phyloP scores from a whole-genome alignment of 64 coral and sea anemone species.

The Actinia tenebrosa region DNA sequence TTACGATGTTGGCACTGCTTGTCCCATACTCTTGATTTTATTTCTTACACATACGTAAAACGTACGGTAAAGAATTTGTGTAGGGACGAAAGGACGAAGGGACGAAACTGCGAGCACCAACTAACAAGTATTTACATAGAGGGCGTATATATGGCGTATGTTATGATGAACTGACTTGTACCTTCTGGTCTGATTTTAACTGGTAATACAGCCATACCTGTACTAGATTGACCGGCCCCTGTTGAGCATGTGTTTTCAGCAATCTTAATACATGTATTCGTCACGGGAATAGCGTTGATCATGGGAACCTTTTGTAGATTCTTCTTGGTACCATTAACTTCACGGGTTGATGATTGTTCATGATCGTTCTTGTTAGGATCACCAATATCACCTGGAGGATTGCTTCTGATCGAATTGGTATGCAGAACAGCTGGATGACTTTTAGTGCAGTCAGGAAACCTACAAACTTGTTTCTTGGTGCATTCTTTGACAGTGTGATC shows the following conservation, averaged over 20 bases:
- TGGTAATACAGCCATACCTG: conserved; percentile 24
- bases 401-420: not conserved
- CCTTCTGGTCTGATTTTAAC: conserved; percentile 31
- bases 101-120: too few species aligned
- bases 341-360: too few species aligned
- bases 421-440: not conserved
- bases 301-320: not conserved
- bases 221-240: not conserved
- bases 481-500: not conserved
- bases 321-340: not conserved
- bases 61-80: too few species aligned
- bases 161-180: not conserved
- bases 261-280: not conserved
- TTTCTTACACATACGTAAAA: too few species aligned
- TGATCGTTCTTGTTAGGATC: not conserved
- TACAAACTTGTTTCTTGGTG: not conserved
- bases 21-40: too few species aligned
- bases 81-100: too few species aligned
- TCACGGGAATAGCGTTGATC: not conserved
- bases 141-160: not conserved
- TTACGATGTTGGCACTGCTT: too few species aligned
- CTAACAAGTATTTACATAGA: too few species aligned
- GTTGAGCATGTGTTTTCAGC: not conserved
- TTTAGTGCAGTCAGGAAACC: not conserved
- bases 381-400: not conserved